Conservation (phyloP, 2,888 invertebrate genomes). For the Pyrrhia umbra region DNA sequence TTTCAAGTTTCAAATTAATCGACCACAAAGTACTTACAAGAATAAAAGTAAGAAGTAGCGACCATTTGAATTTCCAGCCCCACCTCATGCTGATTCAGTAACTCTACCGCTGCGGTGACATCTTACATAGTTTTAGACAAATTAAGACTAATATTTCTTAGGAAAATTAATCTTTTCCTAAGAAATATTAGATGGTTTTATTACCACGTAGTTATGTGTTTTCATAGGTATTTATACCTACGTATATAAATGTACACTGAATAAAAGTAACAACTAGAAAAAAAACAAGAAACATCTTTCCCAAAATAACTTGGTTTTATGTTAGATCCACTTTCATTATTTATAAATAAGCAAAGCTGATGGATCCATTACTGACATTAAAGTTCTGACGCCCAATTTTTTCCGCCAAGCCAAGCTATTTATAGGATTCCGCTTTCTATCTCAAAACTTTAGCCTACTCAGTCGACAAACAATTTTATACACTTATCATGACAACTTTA, state of each 20-base stretch:
- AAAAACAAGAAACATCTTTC: neutral
- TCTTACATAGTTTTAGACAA: no score
- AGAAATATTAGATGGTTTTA: no score
- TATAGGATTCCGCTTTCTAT: conserved; percentile 19
- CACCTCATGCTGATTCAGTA: neutral
- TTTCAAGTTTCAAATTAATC: no score
- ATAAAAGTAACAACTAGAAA: neutral
- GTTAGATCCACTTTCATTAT: neutral
- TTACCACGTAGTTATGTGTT: no score
- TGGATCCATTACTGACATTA: conserved; percentile 33
- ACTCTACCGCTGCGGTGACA: neutral
- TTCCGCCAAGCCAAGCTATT: conserved; percentile 24
- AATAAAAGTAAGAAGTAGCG: no score
- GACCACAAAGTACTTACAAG: no score
- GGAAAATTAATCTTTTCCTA: no score
- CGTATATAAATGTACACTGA: neutral
- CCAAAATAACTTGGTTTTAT: conserved; percentile 12
- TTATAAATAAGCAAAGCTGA: neutral
- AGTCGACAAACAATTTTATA: conserved; percentile 6
- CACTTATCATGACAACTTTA: neutral
- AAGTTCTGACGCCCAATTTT: conserved; percentile 24
- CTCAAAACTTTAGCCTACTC: neutral
- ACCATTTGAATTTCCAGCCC: neutral
- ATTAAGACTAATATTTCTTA: no score
- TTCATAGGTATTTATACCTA: no score